Percentiles rank a stretch among this genome's conserved stretches.
Evolutionary conservation across 2,113 vertebrate species (phyloP).

Genomic region (Tragelaphus imberbis): DNA sequence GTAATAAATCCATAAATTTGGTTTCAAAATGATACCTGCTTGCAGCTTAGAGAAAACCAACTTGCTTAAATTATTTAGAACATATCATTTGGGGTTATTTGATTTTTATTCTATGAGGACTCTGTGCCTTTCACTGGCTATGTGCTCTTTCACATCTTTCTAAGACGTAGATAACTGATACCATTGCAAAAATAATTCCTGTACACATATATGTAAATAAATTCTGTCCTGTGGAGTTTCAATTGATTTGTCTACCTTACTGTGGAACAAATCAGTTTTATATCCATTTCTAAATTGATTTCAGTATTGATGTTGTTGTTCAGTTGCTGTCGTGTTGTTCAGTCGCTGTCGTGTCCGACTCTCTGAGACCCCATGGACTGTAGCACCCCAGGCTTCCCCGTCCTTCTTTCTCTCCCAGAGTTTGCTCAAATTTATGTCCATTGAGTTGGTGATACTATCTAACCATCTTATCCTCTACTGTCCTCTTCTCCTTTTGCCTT

Average conservation of each 20-base stretch:
- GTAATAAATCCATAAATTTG: not conserved
- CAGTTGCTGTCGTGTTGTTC: not conserved
- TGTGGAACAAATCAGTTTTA: not conserved
- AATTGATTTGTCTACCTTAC: not conserved
- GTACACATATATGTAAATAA: not conserved
- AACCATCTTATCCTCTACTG: not conserved
- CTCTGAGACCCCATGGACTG: not conserved
- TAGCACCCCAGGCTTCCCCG: not conserved
- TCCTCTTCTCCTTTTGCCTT: not conserved
- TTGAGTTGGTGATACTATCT: not conserved
- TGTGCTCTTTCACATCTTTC: not conserved
- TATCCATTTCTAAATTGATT: not conserved
- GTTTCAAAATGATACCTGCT: not conserved
- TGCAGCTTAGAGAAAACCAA: not conserved
- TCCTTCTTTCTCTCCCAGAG: not conserved
- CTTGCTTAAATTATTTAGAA: not conserved
- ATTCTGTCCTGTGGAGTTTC: not conserved
- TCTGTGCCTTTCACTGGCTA: not conserved
- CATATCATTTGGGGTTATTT: not conserved
- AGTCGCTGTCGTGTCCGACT: rapidly evolving
- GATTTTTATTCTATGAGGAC: not conserved
- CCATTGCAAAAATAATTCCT: not conserved
- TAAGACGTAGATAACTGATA: not conserved
- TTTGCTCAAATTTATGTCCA: not conserved
- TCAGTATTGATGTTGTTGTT: not conserved